Evolutionary conservation across 1,140 invertebrate species (phyloP), one percentile per base, ranked within the genome.

Genomic region (Mactra quadrangularis): DNA sequence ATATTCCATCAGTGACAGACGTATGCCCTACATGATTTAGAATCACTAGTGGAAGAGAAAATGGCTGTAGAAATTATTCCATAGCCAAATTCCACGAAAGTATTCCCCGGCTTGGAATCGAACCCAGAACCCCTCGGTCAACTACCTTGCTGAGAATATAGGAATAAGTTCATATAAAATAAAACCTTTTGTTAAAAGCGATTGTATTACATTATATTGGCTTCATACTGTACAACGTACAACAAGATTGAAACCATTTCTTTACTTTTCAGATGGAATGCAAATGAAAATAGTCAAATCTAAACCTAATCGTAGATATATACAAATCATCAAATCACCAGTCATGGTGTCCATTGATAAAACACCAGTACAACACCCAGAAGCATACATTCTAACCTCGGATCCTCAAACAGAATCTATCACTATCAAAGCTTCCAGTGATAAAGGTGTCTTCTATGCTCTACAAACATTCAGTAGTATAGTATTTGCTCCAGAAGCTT

Each of bases 361-460:
- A 2, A 68, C 19, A 72, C 6, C 15, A 31, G 19, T 13, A 29
- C 31, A 33, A 38, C 45, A 22, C 9, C n/a, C 31, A 13, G 88
- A 90, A 25, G 79, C 82, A 3, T 88, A 89, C 71, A 52, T 2
- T 4, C 45, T 90, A 25, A 35, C 70, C 38, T 70, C 84, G 22
- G 45, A 85, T 35, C 33, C 70, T 22, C 13, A 52, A 19, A 78
- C 31, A 3, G 38, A 74, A n/a, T 33, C 19, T n/a, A 85, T 90
- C 31, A n/a, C 55, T 17, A 71, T 90, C 9, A 84, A 55, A 1
- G 86, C 86, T 25, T 25, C 33, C n/a, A 72, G 66, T 13, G 7
- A 66, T 13, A 33, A 83, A 19, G 89, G 88, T 2, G 84, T 88
- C 4, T 89, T 90, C 64, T 86, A 87, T 47, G 89, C 66, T 1